phyloP scores from a whole-genome alignment of 92 coral and sea anemone species.

The Phymanthus crucifer region DNA sequence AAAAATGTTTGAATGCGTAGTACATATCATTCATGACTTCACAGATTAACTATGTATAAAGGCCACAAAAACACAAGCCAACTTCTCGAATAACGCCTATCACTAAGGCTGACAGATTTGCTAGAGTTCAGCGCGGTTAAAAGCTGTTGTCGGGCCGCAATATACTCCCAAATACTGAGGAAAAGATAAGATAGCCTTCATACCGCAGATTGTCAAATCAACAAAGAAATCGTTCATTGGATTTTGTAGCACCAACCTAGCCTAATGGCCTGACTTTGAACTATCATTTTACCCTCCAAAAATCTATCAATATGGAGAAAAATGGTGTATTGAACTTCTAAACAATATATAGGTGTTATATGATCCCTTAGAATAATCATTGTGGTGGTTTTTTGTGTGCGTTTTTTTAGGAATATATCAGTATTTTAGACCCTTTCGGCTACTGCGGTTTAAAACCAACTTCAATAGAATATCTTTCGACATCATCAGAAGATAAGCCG shows the following conservation, averaged over 20 bases:
- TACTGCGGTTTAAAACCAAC: constrained; percentile 20
- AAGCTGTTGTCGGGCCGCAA: constrained; percentile 17
- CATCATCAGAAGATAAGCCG: constrained; percentile 11
- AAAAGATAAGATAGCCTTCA: constrained; percentile 18
- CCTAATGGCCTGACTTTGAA: background rate
- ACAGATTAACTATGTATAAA: constrained; percentile 27
- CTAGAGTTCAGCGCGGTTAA: constrained; percentile 37
- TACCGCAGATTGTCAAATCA: constrained; percentile 35
- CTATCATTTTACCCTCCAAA: background rate
- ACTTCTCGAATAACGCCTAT: constrained; percentile 25
- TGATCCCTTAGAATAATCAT: constrained; percentile 30
- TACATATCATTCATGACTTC: constrained; percentile 29
- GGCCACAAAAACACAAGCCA: constrained; percentile 35
- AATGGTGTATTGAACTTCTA: constrained; percentile 6
- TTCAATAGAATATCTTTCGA: constrained; percentile 14
- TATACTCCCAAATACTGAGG: constrained; percentile 11
- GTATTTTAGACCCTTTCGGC: constrained; percentile 14
- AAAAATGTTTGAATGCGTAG: background rate
- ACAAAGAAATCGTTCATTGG: constrained; percentile 2
- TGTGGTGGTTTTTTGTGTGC: constrained; percentile 21
- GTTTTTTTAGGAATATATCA: constrained; percentile 26
- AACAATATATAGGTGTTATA: constrained; percentile 24
- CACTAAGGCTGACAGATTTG: constrained; percentile 33
- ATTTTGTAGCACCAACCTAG: constrained; percentile 13
- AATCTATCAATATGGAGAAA: background rate